phyloP scores from a whole-genome alignment of 1,140 invertebrate species.

The Druon quercuslanigerum region DNA sequence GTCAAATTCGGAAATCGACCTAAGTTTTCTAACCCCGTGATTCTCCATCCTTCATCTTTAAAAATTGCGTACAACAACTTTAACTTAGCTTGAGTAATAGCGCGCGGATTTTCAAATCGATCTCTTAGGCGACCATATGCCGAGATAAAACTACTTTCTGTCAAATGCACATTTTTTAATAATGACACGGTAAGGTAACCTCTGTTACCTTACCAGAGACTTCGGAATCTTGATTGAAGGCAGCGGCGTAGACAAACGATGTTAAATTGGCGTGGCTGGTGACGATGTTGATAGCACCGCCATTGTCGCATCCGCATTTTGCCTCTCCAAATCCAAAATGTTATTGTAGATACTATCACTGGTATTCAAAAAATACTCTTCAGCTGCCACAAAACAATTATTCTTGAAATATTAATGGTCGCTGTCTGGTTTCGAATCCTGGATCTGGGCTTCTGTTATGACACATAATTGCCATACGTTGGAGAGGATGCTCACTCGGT shows the following conservation, averaged over 20 bases:
- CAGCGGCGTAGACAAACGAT: background rate
- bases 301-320: background rate
- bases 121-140: constrained; percentile 25
- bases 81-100: background rate
- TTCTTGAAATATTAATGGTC: background rate
- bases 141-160: constrained; percentile 7
- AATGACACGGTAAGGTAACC: background rate
- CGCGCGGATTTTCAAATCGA: constrained; percentile 15
- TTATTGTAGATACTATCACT: background rate
- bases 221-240: background rate
- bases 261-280: background rate
- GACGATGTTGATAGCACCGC: background rate
- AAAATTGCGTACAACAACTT: background rate
- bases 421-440: background rate
- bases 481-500: no score
- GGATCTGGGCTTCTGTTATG: no score
- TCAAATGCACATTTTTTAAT: background rate
- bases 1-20: no score
- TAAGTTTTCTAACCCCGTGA: no score
- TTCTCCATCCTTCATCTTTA: no score
- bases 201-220: constrained; percentile 21
- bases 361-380: background rate
- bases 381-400: background rate
- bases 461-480: no score
- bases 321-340: background rate